Conservation (phyloP, 2,888 invertebrate genomes). For the Tipula unca region DNA sequence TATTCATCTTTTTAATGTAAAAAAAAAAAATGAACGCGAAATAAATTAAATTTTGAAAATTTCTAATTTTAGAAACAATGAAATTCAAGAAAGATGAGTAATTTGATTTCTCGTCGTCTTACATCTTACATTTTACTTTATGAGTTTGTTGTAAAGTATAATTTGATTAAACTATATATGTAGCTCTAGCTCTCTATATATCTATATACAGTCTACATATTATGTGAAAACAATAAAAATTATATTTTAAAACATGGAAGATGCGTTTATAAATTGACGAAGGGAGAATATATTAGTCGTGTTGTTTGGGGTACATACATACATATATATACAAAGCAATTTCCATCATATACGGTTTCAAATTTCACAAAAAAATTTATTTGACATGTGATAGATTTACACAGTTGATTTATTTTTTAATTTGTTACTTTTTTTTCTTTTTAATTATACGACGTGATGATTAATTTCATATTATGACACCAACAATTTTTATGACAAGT, state of each 20-base stretch:
- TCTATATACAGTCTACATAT: background rate
- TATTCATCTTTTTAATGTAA: background rate
- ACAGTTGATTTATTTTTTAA: background rate
- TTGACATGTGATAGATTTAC: background rate
- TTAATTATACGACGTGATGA: background rate
- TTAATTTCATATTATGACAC: background rate
- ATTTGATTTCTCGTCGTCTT: background rate
- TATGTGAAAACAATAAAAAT: background rate
- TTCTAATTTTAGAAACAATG: background rate
- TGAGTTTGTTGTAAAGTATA: background rate
- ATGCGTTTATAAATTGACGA: background rate
- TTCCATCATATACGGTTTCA: background rate
- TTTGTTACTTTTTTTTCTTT: background rate
- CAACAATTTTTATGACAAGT: background rate
- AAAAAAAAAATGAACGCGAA: too few relatives aligned
- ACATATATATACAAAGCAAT: too few relatives aligned
- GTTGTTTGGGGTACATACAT: background rate
- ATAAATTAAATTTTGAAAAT: background rate
- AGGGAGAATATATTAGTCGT: background rate
- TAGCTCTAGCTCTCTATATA: background rate
- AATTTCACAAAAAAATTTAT: background rate
- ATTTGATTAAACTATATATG: background rate
- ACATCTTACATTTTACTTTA: background rate
- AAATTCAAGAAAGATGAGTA: background rate
- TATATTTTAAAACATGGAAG: background rate